phyloP scores from a whole-genome alignment of 1,140 invertebrate species.

The Chlorops oryzae region DNA sequence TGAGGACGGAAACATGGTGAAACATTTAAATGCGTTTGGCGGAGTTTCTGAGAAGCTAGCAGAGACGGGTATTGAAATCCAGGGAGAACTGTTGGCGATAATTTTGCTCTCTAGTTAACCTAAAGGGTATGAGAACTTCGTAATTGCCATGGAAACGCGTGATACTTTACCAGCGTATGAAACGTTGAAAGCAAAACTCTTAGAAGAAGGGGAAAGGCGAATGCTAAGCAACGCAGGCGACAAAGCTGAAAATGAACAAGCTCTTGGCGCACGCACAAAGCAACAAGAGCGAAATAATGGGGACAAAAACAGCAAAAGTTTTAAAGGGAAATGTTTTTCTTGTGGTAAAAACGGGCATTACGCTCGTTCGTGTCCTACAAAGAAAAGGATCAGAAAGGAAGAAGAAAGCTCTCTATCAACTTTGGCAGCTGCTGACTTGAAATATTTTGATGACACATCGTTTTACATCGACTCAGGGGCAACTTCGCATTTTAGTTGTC shows the following conservation, averaged over 20 bases:
- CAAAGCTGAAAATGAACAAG: not conserved
- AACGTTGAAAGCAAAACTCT: slow-evolving; percentile 9
- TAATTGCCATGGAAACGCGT: slow-evolving; percentile 14
- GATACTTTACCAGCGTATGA: slow-evolving; percentile 8
- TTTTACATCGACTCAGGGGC: slow-evolving; percentile 11
- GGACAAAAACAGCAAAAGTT: too few species aligned
- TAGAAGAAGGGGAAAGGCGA: slow-evolving; percentile 14
- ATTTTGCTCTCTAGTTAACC: slow-evolving; percentile 8
- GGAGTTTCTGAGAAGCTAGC: slow-evolving; percentile 11
- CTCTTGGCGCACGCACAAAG: not conserved
- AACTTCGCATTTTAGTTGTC: slow-evolving; percentile 10
- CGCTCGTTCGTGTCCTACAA: not conserved
- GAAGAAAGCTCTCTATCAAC: not conserved
- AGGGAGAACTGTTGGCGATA: slow-evolving; percentile 13
- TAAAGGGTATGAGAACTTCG: slow-evolving; percentile 13
- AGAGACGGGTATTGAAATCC: slow-evolving; percentile 9
- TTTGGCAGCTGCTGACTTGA: not conserved
- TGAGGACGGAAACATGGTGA: not conserved
- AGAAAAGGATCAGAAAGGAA: not conserved
- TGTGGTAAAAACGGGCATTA: not conserved
- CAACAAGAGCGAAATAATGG: not conserved
- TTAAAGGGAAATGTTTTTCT: not conserved
- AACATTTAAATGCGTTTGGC: slow-evolving; percentile 7
- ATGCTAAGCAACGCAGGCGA: not conserved
- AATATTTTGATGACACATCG: not conserved